Evolutionary conservation across 2,113 vertebrate species (phyloP).

Genomic region (Sphyrna mokarran): DNA sequence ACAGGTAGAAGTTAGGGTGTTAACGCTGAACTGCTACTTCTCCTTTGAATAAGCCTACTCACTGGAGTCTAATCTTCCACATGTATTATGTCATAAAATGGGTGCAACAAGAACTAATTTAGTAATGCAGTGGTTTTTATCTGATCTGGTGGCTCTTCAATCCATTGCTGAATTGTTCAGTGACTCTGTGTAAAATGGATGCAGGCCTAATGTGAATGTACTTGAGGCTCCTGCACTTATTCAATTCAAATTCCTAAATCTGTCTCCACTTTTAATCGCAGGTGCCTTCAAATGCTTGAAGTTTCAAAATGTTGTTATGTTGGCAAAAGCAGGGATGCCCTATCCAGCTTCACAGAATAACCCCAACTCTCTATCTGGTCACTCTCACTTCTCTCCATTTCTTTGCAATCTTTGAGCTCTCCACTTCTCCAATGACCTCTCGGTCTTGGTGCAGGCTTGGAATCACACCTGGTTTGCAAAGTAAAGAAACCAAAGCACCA

Average conservation of each 20-base stretch:
- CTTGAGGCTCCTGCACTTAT: neutral
- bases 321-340: neutral
- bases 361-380: too few relatives aligned
- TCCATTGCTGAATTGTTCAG: neutral
- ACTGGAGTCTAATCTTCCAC: neutral
- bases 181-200: neutral
- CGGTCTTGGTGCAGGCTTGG: too few relatives aligned
- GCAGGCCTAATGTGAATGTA: neutral
- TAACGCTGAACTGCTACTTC: neutral
- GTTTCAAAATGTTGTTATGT: neutral
- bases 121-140: neutral
- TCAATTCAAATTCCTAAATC: neutral
- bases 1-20: neutral
- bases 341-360: neutral
- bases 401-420: too few relatives aligned
- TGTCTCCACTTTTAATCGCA: neutral
- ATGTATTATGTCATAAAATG: neutral
- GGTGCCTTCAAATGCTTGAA: neutral
- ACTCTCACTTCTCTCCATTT: neutral
- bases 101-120: neutral
- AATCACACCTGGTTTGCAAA: neutral
- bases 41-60: neutral
- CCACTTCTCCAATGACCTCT: too few relatives aligned
- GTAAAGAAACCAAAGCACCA: neutral
- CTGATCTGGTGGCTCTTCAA: neutral